Base-by-base conservation (phyloP, 2,888 invertebrate species). In the Branchellion lobata region DNA sequence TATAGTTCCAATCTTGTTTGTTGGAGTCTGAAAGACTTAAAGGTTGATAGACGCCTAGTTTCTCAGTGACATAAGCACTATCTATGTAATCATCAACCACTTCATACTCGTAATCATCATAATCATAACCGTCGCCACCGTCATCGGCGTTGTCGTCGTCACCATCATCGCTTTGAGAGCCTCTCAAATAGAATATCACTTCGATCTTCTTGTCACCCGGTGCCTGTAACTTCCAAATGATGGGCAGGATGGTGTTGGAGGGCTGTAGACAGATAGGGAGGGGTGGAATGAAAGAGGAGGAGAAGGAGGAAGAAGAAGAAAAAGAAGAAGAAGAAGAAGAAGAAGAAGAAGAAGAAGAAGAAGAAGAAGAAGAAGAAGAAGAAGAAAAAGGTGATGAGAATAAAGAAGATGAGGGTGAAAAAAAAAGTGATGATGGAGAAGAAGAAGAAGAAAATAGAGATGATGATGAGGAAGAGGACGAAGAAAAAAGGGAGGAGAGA, bases 171-270 rank as follows among this genome's bases (percentile, higher is more conserved):
- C 24, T 57, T 57, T 8, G 75, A 14, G 51, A 72, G 47, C 75
- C 75, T 40, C 75, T 75, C 29, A 75, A 53, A 53, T 47, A 75
- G 29, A 51, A 75, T 18, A 53, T 75, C 27, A 75, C 27, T 75
- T 51, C 1, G 14, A 75, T 75, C 1, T 29, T 29, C 21, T 53
- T 40, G 8, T 75, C 53, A 31, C 53, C 29, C 51, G 51, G 1
- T 8, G 75, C 51, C n/a, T 47, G 18, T 14, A 75, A 51, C 75
- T 51, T 40, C 75, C 75, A 75, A 27, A 75, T 27, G 11, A 75
- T 75, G 1, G 75, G 75, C 29, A 27, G 21, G 24, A 57, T 5
- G 21, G 21, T 57, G 24, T 57, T 57, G 61, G 61, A 14, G 21
- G 61, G 61, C 21, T 57, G 61, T 5, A 57, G 61, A n/a, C 61